Percentiles rank a stretch among this genome's conserved stretches.
These are phyloP conservation scores for Chaenocephalus aceratus DNA, from an alignment of 2,113 vertebrate species.

Conservation along the genomic window DNA sequence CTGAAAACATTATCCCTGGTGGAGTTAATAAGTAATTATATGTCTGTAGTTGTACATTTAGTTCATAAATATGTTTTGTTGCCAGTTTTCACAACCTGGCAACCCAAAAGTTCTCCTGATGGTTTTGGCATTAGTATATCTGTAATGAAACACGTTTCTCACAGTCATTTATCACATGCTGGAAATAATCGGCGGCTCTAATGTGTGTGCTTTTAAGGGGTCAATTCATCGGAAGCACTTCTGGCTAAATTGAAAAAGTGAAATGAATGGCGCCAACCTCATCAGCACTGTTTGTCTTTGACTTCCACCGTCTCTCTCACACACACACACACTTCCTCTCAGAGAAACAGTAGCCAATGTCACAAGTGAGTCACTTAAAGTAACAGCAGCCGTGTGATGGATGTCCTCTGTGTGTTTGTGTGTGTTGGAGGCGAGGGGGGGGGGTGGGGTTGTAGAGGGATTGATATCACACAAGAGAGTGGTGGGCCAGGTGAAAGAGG, in stretches of 20 bases:
- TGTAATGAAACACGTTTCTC: not conserved
- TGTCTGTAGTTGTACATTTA: not conserved
- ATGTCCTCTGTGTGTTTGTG: slow-evolving; percentile 55
- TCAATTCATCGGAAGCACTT: slow-evolving; percentile 57
- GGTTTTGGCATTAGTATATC: not conserved
- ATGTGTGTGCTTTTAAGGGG: slow-evolving; percentile 59
- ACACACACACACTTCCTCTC: slow-evolving; percentile 7
- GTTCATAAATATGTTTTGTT: not conserved
- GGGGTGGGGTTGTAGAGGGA: slow-evolving; percentile 34
- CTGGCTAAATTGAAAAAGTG: slow-evolving; percentile 50
- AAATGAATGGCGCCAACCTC: slow-evolving; percentile 59
- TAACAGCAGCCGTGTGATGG: slow-evolving; percentile 56
- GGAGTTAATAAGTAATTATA: too few species aligned
- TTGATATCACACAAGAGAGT: slow-evolving; percentile 58
- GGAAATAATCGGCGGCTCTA: slow-evolving; percentile 46
- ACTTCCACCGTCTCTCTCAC: not conserved
- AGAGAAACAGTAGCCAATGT: slow-evolving; percentile 47
- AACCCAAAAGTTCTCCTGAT: not conserved
- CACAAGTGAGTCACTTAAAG: slow-evolving; percentile 60
- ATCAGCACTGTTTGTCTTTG: slow-evolving; percentile 46
- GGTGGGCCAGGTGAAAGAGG: slow-evolving; percentile 59
- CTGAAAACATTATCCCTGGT: too few species aligned
- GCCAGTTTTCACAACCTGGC: not conserved
- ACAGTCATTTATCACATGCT: not conserved
- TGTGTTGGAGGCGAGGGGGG: slow-evolving; percentile 14